Evolutionary conservation across 2,888 invertebrate genomes (phyloP).

Genomic region (Pseudococcus jackbeardsleyi): DNA sequence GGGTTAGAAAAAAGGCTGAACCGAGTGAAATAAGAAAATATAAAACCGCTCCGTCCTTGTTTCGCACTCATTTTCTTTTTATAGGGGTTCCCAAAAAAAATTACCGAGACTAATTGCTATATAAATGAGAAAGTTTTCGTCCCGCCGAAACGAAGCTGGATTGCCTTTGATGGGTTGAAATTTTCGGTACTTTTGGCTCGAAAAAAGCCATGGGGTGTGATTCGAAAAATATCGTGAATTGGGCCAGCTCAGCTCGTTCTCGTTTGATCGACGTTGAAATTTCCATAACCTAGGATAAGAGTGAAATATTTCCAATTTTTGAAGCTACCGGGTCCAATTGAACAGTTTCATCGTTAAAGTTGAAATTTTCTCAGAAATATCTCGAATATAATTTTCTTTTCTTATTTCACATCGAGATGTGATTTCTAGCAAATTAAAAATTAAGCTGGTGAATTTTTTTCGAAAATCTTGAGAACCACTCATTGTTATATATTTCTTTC

Average conservation of each 20-base stretch:
- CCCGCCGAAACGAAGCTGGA: background rate
- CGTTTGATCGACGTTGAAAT: no score
- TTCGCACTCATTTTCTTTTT: slow-evolving; percentile 64
- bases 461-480: slow-evolving; percentile 57
- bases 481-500: slow-evolving; percentile 36
- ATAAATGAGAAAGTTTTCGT: slow-evolving; percentile 12
- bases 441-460: background rate
- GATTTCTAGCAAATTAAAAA: slow-evolving; percentile 38
- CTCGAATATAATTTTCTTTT: no score
- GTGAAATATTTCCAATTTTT: background rate
- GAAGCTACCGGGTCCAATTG: background rate
- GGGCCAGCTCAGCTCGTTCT: background rate
- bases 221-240: background rate
- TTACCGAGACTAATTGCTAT: slow-evolving; percentile 3
- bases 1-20: slow-evolving; percentile 62
- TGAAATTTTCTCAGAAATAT: background rate
- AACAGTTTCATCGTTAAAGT: background rate
- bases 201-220: background rate
- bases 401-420: background rate
- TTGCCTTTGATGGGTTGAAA: background rate
- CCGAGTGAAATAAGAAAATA: slow-evolving; percentile 65
- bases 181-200: background rate
- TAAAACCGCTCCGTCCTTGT: slow-evolving; percentile 62
- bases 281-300: slow-evolving; percentile 27
- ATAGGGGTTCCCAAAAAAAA: slow-evolving; percentile 56